Base-by-base conservation (phyloP, 2,888 invertebrate genomes). In the Platycheirus rosarum region DNA sequence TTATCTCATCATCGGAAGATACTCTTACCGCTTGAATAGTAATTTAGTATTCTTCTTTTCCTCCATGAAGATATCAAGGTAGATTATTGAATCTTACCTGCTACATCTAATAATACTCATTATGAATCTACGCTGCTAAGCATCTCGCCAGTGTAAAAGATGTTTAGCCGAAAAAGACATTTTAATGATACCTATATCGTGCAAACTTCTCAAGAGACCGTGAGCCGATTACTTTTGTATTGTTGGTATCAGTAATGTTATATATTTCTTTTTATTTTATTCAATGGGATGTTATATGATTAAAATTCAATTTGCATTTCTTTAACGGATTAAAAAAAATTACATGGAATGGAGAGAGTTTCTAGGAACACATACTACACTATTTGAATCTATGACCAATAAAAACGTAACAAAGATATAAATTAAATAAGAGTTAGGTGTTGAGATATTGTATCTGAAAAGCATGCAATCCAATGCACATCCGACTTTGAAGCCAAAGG, bases 1-100 rank as follows among this genome's bases (percentile, higher is more conserved):
- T 26, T 2, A 16, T 16, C 6, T 51, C 29, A 14, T 23, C 23
- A 6, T 23, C 23, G 14, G 8, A 6, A 13, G 13, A 40, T 13
- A n/a, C n/a, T n/a, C n/a, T 20, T n/a, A n/a, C n/a, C n/a, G n/a
- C 1, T 9, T 14, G 13, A 57, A 40, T 35, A 8, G 42, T 49
- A 66, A 53, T 62, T 53, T 60, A 65, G 16, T 53, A 51, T 53
- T 70, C 51, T 20, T 57, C 35, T 13, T 57, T 18, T 20, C 13
- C 13, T 8, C 60, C 66, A 78, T 78, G 66, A 78, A 78, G 73
- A 73, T 62, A 78, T 78, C 73, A 73, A 53, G 2, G 7, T 26
- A 35, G 53, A 53, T 55, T 53, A 73, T 78, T 73, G 46, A 68
- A 53, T 73, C 73, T 23, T 23, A 62, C 68, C 62, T 78, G 66